These are phyloP conservation scores for Sinotaia quadrata DNA, from an alignment of 2,888 invertebrate species.

Conservation along the genomic window DNA sequence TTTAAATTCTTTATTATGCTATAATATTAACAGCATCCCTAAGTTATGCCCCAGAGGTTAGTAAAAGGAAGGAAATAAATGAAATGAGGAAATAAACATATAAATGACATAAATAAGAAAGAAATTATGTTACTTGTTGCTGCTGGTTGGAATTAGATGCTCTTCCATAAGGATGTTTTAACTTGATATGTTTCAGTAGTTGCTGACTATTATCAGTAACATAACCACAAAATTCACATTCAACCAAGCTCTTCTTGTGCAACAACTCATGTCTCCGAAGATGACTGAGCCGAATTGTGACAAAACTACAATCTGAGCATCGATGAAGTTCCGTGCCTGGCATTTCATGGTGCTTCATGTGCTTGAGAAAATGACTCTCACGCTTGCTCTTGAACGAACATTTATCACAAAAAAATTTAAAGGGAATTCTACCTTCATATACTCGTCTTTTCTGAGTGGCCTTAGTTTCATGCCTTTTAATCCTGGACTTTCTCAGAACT, in stretches of 20 bases:
- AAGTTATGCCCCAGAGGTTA: no score
- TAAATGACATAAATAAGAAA: no score
- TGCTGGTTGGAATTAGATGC: constrained; percentile 5
- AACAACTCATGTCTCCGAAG: constrained; percentile 70
- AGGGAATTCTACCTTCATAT: constrained; percentile 50
- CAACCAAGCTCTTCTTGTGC: constrained; percentile 52
- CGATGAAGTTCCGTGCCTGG: constrained; percentile 47
- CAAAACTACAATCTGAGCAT: constrained; percentile 71
- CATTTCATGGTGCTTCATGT: constrained; percentile 65
- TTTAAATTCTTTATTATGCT: no score
- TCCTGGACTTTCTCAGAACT: constrained; percentile 26
- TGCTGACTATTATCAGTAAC: constrained; percentile 29
- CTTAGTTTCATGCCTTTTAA: constrained; percentile 7
- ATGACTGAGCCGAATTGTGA: constrained; percentile 69
- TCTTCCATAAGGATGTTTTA: constrained; percentile 31
- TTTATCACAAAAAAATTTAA: constrained; percentile 71
- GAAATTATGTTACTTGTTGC: neutral
- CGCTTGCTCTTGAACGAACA: constrained; percentile 74
- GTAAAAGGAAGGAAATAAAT: no score
- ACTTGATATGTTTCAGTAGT: constrained; percentile 28
- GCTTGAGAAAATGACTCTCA: constrained; percentile 71
- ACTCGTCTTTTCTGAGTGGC: constrained; percentile 26
- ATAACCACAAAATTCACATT: constrained; percentile 30
- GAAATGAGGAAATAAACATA: no score
- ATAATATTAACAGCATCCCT: no score